phyloP scores from a whole-genome alignment of 2,797 vertebrate genomes.

The Lerista edwardsae region DNA sequence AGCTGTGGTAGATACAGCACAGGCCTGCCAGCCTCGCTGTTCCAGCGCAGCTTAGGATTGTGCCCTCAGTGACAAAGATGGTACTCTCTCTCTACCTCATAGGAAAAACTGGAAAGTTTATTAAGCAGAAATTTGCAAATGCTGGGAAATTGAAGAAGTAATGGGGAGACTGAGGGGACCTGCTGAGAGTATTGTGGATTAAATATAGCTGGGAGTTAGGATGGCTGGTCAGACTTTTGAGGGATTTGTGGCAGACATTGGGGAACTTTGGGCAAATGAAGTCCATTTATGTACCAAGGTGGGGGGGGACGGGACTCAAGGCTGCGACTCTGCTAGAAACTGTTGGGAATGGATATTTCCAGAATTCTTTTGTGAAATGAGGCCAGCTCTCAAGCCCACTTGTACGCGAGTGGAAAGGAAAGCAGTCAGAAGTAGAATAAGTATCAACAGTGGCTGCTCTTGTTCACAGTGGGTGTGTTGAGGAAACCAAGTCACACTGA shows the following conservation, averaged over 20 bases:
- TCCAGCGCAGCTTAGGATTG: no score
- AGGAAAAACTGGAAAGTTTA: not conserved
- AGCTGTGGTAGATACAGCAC: no score
- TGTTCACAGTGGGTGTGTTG: conserved; percentile 46
- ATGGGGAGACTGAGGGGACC: not conserved
- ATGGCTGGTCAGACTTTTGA: not conserved
- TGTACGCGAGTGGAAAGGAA: conserved; percentile 45
- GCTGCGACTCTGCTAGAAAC: not conserved
- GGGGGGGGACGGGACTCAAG: no score
- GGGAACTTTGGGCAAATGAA: not conserved
- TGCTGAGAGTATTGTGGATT: not conserved
- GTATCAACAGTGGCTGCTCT: conserved; percentile 43
- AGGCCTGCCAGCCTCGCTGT: no score
- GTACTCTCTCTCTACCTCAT: no score
- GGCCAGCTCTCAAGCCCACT: conserved; percentile 44
- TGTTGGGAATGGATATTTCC: not conserved
- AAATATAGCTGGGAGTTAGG: no score
- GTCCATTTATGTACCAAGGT: no score
- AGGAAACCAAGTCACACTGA: conserved; percentile 62
- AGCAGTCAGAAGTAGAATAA: conserved; percentile 37
- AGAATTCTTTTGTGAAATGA: not conserved
- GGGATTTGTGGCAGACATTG: no score
- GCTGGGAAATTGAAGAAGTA: not conserved
- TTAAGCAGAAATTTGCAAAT: not conserved
- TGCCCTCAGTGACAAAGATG: no score